phyloP scores from a whole-genome alignment of 1,140 invertebrate species.

The Mesaphorura yosii region DNA sequence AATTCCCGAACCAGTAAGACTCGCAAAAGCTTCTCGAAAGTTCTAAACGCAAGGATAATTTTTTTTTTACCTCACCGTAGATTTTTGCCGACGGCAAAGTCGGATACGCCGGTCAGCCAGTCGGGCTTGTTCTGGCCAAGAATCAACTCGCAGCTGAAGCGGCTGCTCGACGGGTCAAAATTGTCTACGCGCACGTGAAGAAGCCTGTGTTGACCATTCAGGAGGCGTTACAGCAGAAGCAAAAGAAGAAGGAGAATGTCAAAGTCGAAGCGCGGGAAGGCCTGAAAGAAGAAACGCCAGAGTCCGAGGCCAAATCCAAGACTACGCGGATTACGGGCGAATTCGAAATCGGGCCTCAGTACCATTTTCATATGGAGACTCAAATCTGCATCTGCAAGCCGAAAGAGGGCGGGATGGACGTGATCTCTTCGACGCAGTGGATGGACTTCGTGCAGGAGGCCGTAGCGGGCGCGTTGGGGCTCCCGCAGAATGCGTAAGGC shows the following conservation, averaged over 20 bases:
- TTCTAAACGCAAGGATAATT: neutral
- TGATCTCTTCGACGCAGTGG: constrained; percentile 35
- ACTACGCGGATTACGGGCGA: constrained; percentile 33
- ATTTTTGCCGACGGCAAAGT: constrained; percentile 13
- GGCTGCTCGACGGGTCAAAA: constrained; percentile 51
- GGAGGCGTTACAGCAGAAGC: constrained; percentile 5
- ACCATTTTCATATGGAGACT: constrained; percentile 40
- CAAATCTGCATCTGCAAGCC: constrained; percentile 34
- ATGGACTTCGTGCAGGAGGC: constrained; percentile 33
- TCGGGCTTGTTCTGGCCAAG: constrained; percentile 56
- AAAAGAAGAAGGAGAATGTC: neutral
- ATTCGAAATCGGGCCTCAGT: constrained; percentile 35
- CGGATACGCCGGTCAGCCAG: constrained; percentile 45
- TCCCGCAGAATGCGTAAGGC: constrained; percentile 32
- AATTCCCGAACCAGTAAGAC: constrained; percentile 32
- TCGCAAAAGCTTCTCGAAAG: neutral
- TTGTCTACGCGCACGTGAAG: constrained; percentile 45
- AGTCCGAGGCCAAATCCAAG: neutral
- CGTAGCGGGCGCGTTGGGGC: constrained; percentile 34
- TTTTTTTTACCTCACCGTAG: neutral
- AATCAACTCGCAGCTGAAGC: constrained; percentile 46
- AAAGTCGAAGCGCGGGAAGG: constrained; percentile 15
- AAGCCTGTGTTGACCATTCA: constrained; percentile 39
- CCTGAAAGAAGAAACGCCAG: neutral
- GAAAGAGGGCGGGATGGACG: constrained; percentile 36